Evolutionary conservation across 2,113 vertebrate genomes (phyloP), one percentile per base, ranked within the genome.

Genomic region (Morone chrysops): DNA sequence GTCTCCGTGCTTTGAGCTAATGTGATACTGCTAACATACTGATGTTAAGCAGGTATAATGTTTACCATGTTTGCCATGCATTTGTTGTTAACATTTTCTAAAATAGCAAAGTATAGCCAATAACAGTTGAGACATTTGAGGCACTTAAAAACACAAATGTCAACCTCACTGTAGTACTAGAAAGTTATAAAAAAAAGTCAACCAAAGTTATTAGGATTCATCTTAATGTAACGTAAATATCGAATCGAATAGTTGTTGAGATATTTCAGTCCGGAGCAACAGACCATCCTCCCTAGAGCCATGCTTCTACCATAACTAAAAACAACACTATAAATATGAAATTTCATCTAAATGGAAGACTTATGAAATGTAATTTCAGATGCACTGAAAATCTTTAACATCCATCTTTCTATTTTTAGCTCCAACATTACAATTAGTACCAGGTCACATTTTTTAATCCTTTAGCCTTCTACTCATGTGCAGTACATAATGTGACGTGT

Each of bases 401-500:
- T n/a, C 60, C 36, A 41, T 20, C 38, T 18, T 57, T 10, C 40
- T 31, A 36, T 14, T 70, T 67, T 16, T 31, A 61, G 16, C 20
- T 79, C 13, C 48, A 25, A 78, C 57, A 48, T 73, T 9, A 65
- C 6, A 6, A 47, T 60, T 47, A 18, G 17, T 51, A 38, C 17
- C 43, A 53, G 31, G 43, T 80, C 11, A 59, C 22, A 43, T 5
- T n/a, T 59, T 77, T 63, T 51, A 57, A 60, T 65, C 40, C 56
- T n/a, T 62, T 4, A 57, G 59, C 41, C 54, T 85, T 80, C 4
- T 40, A 12, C 47, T 68, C 7, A 4, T 40, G 10, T 36, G 12
- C 20, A 41, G 69, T 40, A 66, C 63, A 70, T 61, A 43, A 48
- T 70, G 75, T 66, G 67, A 70, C 43, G 66, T 59, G 79, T 73